A percentile compares a stretch with the other conserved stretches of the same genome.
Evolutionary conservation across 2,888 invertebrate species (phyloP).

Genomic region (Onchidella celtica): DNA sequence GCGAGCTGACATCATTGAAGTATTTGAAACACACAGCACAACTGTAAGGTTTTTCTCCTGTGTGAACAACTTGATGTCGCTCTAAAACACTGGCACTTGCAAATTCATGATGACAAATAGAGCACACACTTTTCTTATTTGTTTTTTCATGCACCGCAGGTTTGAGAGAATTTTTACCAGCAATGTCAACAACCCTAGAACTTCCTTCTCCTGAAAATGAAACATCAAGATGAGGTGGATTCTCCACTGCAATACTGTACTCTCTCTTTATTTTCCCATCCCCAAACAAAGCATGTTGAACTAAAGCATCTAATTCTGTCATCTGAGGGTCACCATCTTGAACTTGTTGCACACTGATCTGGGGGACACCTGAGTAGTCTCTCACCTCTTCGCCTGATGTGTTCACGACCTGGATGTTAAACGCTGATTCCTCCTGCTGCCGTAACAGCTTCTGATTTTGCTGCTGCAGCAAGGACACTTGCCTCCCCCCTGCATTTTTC

Average conservation of each 20-base stretch:
- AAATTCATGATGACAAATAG: slow-evolving; percentile 27
- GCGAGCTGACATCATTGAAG: slow-evolving; percentile 42
- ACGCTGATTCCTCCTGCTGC: not conserved
- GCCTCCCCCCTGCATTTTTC: not conserved
- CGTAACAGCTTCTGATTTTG: not conserved
- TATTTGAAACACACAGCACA: slow-evolving; percentile 38
- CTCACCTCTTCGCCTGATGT: not conserved
- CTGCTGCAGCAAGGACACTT: slow-evolving; percentile 23
- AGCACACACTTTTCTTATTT: slow-evolving; percentile 10
- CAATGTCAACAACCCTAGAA: not conserved
- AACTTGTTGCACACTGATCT: not conserved
- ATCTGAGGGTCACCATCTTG: not conserved
- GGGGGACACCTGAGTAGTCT: not conserved
- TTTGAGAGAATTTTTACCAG: not conserved
- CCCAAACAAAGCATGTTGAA: slow-evolving; percentile 34
- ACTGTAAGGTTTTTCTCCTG: slow-evolving; percentile 21
- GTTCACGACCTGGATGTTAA: not conserved
- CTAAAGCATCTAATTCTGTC: slow-evolving; percentile 27
- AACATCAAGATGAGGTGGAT: not conserved
- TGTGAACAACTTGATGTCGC: slow-evolving; percentile 39
- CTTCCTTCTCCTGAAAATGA: not conserved
- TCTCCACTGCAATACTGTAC: slow-evolving; percentile 2
- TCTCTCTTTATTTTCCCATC: slow-evolving; percentile 16
- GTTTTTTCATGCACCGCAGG: not conserved
- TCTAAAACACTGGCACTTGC: slow-evolving; percentile 27